phyloP scores from a whole-genome alignment of 2,888 invertebrate genomes.

The Drosophila nr. perissopoda region DNA sequence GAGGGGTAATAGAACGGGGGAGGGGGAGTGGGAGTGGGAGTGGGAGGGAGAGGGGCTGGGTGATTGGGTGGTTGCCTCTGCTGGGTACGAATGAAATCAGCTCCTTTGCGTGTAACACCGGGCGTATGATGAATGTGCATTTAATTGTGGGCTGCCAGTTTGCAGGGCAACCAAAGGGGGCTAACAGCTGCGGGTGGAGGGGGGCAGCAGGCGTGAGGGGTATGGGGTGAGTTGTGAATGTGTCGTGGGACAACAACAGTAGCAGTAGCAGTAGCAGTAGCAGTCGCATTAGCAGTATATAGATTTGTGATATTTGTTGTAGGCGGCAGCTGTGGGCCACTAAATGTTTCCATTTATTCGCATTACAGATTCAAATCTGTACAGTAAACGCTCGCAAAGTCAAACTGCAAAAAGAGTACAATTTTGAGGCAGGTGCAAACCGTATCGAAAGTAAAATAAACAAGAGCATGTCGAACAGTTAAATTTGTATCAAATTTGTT shows the following conservation, averaged over 20 bases:
- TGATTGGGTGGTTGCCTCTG: background rate
- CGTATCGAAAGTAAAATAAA: background rate
- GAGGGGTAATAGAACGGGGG: background rate
- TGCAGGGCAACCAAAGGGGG: constrained; percentile 5
- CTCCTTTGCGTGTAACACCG: constrained; percentile 53
- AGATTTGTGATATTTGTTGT: constrained; percentile 16
- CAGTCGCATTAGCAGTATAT: background rate
- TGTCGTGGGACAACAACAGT: background rate
- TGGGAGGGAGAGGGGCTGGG: background rate
- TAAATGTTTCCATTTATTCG: constrained; percentile 70
- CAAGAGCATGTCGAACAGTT: background rate
- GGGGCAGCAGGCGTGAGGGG: background rate
- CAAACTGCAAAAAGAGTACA: background rate
- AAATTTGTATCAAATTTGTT: background rate
- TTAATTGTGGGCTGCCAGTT: constrained; percentile 62
- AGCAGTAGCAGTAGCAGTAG: background rate
- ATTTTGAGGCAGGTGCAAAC: no score
- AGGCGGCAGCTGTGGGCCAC: constrained; percentile 52
- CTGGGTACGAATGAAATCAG: constrained; percentile 15
- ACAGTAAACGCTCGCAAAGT: background rate
- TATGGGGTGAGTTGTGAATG: background rate
- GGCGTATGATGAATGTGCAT: constrained; percentile 73
- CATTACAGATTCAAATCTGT: constrained; percentile 47
- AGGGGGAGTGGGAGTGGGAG: background rate
- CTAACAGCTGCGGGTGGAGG: background rate